These are phyloP conservation scores for Bradysia coprophila DNA, from an alignment of 1,140 invertebrate genomes.

Conservation along the genomic window DNA sequence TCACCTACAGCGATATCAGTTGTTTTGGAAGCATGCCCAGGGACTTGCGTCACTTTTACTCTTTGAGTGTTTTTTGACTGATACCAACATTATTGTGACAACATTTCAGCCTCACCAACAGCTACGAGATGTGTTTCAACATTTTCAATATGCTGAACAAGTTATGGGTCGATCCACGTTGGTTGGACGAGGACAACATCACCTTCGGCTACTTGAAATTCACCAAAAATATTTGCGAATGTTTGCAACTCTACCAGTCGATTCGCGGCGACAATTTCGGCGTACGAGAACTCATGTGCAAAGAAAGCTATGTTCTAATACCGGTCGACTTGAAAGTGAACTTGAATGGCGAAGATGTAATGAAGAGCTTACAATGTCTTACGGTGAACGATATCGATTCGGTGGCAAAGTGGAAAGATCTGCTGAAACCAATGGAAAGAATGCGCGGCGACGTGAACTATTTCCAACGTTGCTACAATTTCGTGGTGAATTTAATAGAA, in stretches of 20 bases:
- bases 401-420: conserved; percentile 2
- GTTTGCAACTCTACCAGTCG: conserved; percentile 12
- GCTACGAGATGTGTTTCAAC: conserved; percentile 18
- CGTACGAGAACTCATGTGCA: conserved; percentile 6
- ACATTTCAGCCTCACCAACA: conserved; percentile 16
- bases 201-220: conserved; percentile 15
- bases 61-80: no score
- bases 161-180: neutral
- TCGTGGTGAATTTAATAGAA: conserved; percentile 22
- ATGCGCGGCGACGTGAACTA: conserved; percentile 15
- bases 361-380: conserved; percentile 7
- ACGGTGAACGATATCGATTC: conserved; percentile 5
- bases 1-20: no score
- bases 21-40: no score
- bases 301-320: conserved; percentile 11
- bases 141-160: conserved; percentile 14
- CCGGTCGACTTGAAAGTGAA: conserved; percentile 11
- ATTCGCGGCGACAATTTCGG: conserved; percentile 7
- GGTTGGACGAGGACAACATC: neutral
- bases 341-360: conserved; percentile 12
- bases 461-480: conserved; percentile 22
- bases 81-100: no score
- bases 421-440: conserved; percentile 14
- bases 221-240: conserved; percentile 16
- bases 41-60: no score